These are phyloP conservation scores for Eriosoma lanigerum DNA, from an alignment of 1,140 invertebrate genomes.

Conservation along the genomic window DNA sequence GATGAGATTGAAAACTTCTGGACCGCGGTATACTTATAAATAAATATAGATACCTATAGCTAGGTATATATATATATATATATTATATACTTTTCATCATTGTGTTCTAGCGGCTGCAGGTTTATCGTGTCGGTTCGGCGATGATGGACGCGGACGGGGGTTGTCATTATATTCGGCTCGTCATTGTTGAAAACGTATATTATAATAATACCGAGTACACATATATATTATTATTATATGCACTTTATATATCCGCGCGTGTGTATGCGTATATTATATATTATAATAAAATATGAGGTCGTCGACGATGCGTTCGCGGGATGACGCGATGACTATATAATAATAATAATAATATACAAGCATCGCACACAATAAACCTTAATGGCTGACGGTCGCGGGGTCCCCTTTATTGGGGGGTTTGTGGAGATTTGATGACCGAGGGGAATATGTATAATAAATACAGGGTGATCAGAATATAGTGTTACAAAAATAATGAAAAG, in stretches of 20 bases:
- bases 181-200: constrained; percentile 37
- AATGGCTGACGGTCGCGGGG: not conserved
- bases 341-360: not conserved
- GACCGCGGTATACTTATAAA: not conserved
- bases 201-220: constrained; percentile 19
- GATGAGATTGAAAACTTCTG: constrained; percentile 40
- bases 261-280: not conserved
- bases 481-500: too few species aligned
- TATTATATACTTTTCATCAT: too few species aligned
- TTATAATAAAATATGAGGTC: not conserved
- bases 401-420: too few species aligned
- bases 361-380: not conserved
- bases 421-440: not conserved
- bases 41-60: too few species aligned
- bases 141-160: too few species aligned
- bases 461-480: too few species aligned
- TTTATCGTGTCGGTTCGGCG: too few species aligned
- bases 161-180: constrained; percentile 45
- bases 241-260: not conserved
- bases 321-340: constrained; percentile 22
- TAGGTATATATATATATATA: too few species aligned
- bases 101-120: not conserved
- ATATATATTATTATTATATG: not conserved
- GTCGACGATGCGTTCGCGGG: constrained; percentile 26
- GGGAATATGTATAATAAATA: not conserved